Conservation (phyloP, 2,888 invertebrate species). For the Odontomyia ornata region DNA sequence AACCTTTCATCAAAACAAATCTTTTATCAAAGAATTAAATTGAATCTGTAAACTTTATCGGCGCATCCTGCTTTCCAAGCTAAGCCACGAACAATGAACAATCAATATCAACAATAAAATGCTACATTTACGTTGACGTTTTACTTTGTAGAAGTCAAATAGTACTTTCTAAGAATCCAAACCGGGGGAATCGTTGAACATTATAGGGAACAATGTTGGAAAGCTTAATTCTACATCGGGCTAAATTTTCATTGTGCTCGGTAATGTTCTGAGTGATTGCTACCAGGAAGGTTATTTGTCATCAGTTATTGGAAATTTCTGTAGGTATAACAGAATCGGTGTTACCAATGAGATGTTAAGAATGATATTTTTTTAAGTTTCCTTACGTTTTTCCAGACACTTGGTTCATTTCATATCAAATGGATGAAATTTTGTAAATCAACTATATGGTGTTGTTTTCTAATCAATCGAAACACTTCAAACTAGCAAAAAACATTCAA, state of each 20-base stretch:
- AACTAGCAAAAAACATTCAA: too few relatives aligned
- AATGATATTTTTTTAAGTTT: too few relatives aligned
- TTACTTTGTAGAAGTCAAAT: slow-evolving; percentile 44
- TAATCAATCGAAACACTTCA: too few relatives aligned
- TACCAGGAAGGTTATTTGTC: slow-evolving; percentile 47
- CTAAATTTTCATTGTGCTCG: slow-evolving; percentile 3
- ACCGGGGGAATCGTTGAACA: too few relatives aligned
- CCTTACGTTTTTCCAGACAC: too few relatives aligned
- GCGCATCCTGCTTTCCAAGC: slow-evolving; percentile 8
- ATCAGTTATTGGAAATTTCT: slow-evolving; percentile 48
- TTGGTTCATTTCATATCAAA: too few relatives aligned
- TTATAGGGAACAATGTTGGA: slow-evolving; percentile 14
- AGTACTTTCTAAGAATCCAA: too few relatives aligned
- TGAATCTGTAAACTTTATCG: slow-evolving; percentile 47
- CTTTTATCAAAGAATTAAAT: slow-evolving; percentile 50
- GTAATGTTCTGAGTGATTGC: slow-evolving; percentile 35
- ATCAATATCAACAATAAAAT: slow-evolving; percentile 48
- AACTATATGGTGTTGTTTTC: too few relatives aligned
- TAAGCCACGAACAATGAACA: not conserved
- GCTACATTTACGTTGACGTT: slow-evolving; percentile 49
- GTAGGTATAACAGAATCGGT: too few relatives aligned
- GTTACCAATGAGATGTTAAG: too few relatives aligned
- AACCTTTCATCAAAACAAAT: too few relatives aligned
- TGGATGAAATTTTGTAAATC: too few relatives aligned
- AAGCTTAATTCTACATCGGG: not conserved